phyloP scores from a whole-genome alignment of 2,888 invertebrate genomes.

The Tortrix viridana region DNA sequence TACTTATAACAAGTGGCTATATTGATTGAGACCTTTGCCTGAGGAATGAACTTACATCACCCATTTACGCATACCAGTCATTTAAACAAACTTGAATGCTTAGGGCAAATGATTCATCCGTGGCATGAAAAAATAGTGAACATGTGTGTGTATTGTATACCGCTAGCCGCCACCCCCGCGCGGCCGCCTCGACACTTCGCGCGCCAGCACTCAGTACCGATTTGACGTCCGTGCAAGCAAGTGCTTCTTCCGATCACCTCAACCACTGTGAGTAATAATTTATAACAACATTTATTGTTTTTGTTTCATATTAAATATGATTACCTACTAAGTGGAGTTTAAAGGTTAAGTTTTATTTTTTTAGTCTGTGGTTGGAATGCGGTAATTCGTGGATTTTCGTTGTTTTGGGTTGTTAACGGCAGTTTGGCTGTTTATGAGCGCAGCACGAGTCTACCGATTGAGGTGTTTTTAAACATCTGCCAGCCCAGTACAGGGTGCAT shows the following conservation, averaged over 20 bases:
- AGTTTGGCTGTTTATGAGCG: slow-evolving; percentile 51
- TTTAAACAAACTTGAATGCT: slow-evolving; percentile 32
- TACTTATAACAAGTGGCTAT: neutral
- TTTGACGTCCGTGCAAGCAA: slow-evolving; percentile 56
- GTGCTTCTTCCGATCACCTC: slow-evolving; percentile 46
- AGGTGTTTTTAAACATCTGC: slow-evolving; percentile 47
- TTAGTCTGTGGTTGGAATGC: slow-evolving; percentile 4
- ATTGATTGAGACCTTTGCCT: slow-evolving; percentile 23
- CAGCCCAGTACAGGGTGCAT: slow-evolving; percentile 36
- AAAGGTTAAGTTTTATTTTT: neutral
- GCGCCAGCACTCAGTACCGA: slow-evolving; percentile 60
- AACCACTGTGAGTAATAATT: slow-evolving; percentile 38
- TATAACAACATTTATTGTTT: slow-evolving; percentile 7
- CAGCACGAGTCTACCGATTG: slow-evolving; percentile 59
- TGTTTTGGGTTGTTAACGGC: slow-evolving; percentile 55
- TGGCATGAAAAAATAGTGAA: slow-evolving; percentile 29
- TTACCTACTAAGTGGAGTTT: slow-evolving; percentile 1
- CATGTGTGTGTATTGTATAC: slow-evolving; percentile 30
- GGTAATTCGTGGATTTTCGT: slow-evolving; percentile 35
- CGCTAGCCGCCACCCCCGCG: slow-evolving; percentile 41
- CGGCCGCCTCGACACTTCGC: slow-evolving; percentile 44
- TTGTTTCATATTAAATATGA: neutral
- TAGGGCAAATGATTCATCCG: slow-evolving; percentile 35
- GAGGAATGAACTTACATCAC: slow-evolving; percentile 25
- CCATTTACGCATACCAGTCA: slow-evolving; percentile 33